phyloP scores from a whole-genome alignment of 2,113 vertebrate species.

The Larimichthys polyactis region DNA sequence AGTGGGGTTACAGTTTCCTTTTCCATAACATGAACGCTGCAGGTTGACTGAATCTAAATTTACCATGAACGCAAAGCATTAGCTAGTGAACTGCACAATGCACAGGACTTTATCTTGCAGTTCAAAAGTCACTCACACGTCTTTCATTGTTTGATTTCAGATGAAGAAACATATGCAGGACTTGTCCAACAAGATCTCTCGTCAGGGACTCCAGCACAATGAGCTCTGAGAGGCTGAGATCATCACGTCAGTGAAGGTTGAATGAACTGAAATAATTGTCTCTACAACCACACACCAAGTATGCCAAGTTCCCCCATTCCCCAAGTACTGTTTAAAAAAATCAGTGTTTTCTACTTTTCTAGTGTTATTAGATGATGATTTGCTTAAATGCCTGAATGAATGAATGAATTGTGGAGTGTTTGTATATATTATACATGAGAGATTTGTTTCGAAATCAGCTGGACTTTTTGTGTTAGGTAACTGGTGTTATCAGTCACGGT shows the following conservation, averaged over 20 bases:
- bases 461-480: background rate
- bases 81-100: background rate
- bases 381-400: background rate
- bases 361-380: conserved; percentile 13
- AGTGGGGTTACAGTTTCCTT: background rate
- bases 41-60: background rate
- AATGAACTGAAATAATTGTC: conserved; percentile 33
- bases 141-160: conserved; percentile 75
- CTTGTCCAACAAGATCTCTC: conserved; percentile 90
- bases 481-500: conserved; percentile 2
- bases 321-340: conserved; percentile 23
- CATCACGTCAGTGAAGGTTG: background rate
- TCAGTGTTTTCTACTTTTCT: conserved; percentile 44
- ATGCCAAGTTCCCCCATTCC: background rate
- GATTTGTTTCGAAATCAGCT: conserved; percentile 5
- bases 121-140: background rate
- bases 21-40: background rate
- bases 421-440: conserved; percentile 42
- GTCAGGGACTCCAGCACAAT: conserved; percentile 90
- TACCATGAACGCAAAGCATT: background rate
- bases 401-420: conserved; percentile 16
- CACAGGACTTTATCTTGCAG: background rate
- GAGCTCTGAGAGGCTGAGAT: conserved; percentile 86
- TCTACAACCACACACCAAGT: background rate
- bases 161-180: conserved; percentile 98